phyloP scores from a whole-genome alignment of 2,113 vertebrate species.

The Micromys minutus region DNA sequence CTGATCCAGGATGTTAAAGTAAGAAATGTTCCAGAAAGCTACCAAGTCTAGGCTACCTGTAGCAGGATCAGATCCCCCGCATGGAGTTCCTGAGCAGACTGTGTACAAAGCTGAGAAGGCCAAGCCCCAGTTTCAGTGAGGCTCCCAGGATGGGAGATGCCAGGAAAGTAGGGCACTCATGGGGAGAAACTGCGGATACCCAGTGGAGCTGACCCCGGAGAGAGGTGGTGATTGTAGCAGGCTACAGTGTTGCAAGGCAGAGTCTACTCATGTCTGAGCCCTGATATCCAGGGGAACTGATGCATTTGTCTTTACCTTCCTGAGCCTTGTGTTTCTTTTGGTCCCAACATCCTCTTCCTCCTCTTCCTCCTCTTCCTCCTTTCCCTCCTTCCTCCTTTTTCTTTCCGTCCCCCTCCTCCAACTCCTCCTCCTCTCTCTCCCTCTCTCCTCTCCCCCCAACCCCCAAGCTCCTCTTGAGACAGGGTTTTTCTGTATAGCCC shows the following conservation, averaged over 20 bases:
- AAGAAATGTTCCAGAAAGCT: not conserved
- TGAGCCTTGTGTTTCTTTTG: not conserved
- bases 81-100: not conserved
- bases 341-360: not conserved
- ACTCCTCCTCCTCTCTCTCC: fast-evolving
- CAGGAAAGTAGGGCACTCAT: not conserved
- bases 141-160: not conserved
- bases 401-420: too few species aligned
- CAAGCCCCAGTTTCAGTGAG: not conserved
- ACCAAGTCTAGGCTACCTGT: not conserved
- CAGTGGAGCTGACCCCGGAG: not conserved
- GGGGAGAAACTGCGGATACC: too few species aligned
- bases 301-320: not conserved
- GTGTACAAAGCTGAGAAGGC: not conserved
- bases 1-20: too few species aligned
- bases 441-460: too few species aligned
- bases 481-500: not conserved
- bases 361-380: too few species aligned
- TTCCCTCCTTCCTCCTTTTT: too few species aligned
- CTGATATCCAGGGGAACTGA: not conserved
- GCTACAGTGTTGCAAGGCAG: too few species aligned
- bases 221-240: not conserved
- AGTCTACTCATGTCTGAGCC: not conserved
- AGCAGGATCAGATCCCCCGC: not conserved
- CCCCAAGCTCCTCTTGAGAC: too few species aligned